Evolutionary conservation across 2,113 vertebrate genomes (phyloP).

Genomic region (Pterocles gutturalis): DNA sequence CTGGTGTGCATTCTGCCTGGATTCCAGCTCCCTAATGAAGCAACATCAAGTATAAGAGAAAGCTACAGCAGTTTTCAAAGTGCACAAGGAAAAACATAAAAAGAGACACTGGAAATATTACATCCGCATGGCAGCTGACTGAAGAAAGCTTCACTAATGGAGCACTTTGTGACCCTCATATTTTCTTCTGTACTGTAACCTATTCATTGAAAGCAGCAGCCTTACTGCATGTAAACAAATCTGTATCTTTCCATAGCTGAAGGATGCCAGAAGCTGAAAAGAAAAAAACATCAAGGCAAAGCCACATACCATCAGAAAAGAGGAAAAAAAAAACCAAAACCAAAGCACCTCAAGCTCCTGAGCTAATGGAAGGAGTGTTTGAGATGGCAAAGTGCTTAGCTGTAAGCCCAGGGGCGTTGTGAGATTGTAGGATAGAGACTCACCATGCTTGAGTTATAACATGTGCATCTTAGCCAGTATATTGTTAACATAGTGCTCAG

Average conservation of each 20-base stretch:
- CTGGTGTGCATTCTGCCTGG: neutral
- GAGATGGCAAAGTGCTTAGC: slow-evolving; percentile 30
- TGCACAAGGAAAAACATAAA: neutral
- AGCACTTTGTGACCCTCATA: neutral
- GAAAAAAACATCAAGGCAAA: neutral
- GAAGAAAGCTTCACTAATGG: neutral
- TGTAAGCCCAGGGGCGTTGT: neutral
- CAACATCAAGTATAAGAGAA: neutral
- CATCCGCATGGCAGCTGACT: neutral
- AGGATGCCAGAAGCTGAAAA: neutral
- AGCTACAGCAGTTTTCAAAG: neutral
- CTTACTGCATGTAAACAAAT: neutral
- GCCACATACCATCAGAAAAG: neutral
- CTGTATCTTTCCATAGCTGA: neutral
- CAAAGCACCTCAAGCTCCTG: neutral
- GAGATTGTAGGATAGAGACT: neutral
- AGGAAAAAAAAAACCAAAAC: neutral
- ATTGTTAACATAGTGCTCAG: slow-evolving; percentile 21
- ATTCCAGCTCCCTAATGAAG: neutral
- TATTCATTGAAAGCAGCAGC: neutral
- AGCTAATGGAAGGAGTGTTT: slow-evolving; percentile 33
- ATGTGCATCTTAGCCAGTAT: slow-evolving; percentile 6
- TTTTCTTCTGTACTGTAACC: neutral
- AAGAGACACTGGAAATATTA: neutral
- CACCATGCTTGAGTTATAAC: neutral